Base-by-base conservation (phyloP, 2,797 vertebrate species). In the Aldrovandia affinis region DNA sequence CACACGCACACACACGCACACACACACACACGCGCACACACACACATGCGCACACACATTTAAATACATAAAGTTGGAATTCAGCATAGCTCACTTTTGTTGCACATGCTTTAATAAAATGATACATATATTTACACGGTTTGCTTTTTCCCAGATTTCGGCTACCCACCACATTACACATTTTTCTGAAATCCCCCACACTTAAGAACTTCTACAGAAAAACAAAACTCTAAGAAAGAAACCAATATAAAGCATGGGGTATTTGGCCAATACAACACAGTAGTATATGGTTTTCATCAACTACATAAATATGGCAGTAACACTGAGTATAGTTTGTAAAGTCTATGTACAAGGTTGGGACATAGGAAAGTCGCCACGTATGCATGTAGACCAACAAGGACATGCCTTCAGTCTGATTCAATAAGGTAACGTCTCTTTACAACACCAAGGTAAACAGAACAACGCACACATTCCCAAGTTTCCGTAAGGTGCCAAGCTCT, bases 81-180 rank as follows among this genome's bases (percentile, higher is more conserved):
- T 94, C 87, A 94, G 94, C 95, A 92, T 93, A 87, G 92, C 95
- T 95, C 96, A 95, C 95, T 88, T 95, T 92, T 95, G 96, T 95
- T 96, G 96, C 96, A 97, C 98, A 99, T 99, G 98, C 98, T 98
- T 99, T 97, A 97, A 98, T 98, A 98, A 99, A 98, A 98, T 90
- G 95, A 95, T 95, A 96, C 91, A 94, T 93, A 94, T 99, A 98
- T 99, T 97, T 99, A 99, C 98, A 99, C 88, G 94, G 95, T 95
- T 93, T n/a, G 68, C 73, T 91, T 88, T 92, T 92, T 93, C 92
- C 90, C 88, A 84, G 90, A 90, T 91, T 84, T 90, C 85, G 89
- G 94, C 95, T 89, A 90, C 89, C 91, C 94, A 94, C 94, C 95
- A 95, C 90, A 92, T 88, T 90, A 92, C 92, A 94, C 91, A 81